Base-by-base conservation (phyloP, 1,140 invertebrate genomes). In the Limonius californicus region DNA sequence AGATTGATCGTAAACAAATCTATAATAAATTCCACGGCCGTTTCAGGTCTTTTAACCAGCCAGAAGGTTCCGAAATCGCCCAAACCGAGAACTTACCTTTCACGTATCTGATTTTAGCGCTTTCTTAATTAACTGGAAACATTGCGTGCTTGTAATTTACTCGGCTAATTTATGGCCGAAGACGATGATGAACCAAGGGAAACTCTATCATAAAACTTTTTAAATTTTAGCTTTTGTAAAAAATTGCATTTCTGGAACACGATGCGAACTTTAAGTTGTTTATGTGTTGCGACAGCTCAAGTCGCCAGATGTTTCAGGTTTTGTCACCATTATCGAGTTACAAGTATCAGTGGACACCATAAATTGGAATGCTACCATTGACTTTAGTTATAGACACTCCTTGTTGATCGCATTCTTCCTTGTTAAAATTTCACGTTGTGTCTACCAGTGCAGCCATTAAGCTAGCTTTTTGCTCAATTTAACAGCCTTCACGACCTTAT, bases 281-380 rank as follows among this genome's bases (percentile, higher is more conserved):
- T 50, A 16, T 18, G 7, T 19, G 2, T 3, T 50, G 8, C n/a
- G 19, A 50, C 16, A 21, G 7, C 19, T 18, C 9, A 18, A 50
- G 3, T 6, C 16, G 45, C 45, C 16, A 50, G 45, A 50, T 50
- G 45, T 50, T 45, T 50, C 45, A 19, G 45, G 45, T 19, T 39
- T 39, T 50, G n/a, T 50, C 20, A 19, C 16, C 45, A 50, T 50
- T 50, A 50, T 50, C 45, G 2, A 63, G 55, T 59, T 63, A 66
- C 65, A 66, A 66, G 65, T 63, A 66, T 66, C 57, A 27, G 47
- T 58, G 57, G 56, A 63, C 62, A 57, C 62, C 61, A 64, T 66
- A 66, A 66, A 66, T 66, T 63, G 32, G 15, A 45, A 54, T 32
- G 58, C 65, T 66, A 66, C 65, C 58, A 66, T 63, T 60, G 20